These are phyloP conservation scores for Andrena fulva DNA, from an alignment of 2,888 invertebrate genomes.

Conservation along the genomic window DNA sequence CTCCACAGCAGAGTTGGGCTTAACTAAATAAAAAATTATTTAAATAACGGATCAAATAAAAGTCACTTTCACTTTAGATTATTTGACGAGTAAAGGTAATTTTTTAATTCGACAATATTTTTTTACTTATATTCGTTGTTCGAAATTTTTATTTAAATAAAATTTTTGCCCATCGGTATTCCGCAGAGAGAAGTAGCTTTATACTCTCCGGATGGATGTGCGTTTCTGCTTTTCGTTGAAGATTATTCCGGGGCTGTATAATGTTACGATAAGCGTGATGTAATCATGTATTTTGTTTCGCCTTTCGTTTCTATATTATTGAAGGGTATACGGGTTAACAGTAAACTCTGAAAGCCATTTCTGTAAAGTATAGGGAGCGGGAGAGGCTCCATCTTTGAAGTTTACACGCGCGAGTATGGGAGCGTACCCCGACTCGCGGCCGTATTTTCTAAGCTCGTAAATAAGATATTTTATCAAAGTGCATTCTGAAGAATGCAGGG, in stretches of 20 bases:
- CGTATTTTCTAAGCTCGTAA: constrained; percentile 53
- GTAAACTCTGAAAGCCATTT: constrained; percentile 5
- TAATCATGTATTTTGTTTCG: not conserved
- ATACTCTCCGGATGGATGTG: no score
- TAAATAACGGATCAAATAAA: not conserved
- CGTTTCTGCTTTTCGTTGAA: no score
- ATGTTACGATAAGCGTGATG: not conserved
- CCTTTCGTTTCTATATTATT: not conserved
- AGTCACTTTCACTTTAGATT: no score
- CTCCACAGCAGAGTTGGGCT: not conserved
- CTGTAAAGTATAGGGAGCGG: not conserved
- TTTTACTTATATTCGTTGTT: no score
- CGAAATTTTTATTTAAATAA: no score
- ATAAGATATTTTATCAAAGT: constrained; percentile 56
- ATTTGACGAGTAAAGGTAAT: no score
- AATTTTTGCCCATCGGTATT: no score
- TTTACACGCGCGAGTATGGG: not conserved
- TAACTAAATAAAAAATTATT: not conserved
- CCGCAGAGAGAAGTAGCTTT: no score
- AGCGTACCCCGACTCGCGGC: not conserved
- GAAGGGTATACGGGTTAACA: not conserved
- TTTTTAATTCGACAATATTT: no score
- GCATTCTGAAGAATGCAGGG: constrained; percentile 57
- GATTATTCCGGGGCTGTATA: not conserved
- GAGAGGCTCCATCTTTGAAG: not conserved